These are phyloP conservation scores for Chionodraco myersi DNA, from an alignment of 2,113 vertebrate genomes.

Conservation along the genomic window DNA sequence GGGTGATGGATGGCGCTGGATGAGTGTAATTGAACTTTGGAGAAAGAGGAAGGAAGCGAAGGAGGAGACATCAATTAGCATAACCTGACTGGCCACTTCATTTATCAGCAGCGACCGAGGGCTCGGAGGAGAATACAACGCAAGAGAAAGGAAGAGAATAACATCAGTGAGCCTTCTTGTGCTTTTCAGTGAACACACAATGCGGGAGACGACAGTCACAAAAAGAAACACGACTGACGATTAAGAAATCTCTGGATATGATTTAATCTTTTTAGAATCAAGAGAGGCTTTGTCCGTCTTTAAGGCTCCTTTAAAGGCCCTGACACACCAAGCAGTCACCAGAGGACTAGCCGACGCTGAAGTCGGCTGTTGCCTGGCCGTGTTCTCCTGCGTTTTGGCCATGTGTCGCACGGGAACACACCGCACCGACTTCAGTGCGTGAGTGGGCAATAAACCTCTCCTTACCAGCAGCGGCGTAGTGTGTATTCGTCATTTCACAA, in stretches of 20 bases:
- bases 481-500: no score
- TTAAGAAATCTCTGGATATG: slow-evolving; percentile 24
- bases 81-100: slow-evolving; percentile 78
- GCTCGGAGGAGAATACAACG: slow-evolving; percentile 36
- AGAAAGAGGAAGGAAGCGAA: slow-evolving; percentile 81
- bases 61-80: slow-evolving; percentile 82
- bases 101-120: slow-evolving; percentile 74
- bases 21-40: slow-evolving; percentile 85
- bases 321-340: no score
- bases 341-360: no score
- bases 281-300: background rate
- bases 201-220: background rate
- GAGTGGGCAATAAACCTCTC: no score
- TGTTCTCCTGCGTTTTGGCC: no score
- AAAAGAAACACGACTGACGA: background rate
- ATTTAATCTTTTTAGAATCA: slow-evolving; percentile 13
- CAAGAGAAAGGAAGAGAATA: slow-evolving; percentile 49
- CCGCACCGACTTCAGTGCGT: no score
- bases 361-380: no score
- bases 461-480: no score
- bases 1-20: slow-evolving; percentile 84
- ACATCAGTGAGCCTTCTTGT: slow-evolving; percentile 39
- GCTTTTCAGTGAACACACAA: background rate
- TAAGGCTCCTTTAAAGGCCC: background rate
- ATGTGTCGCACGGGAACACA: no score